A percentile compares a stretch with the other conserved stretches of the same genome.
These are phyloP conservation scores for Frankliniella intonsa DNA, from an alignment of 2,888 invertebrate species.

Conservation along the genomic window DNA sequence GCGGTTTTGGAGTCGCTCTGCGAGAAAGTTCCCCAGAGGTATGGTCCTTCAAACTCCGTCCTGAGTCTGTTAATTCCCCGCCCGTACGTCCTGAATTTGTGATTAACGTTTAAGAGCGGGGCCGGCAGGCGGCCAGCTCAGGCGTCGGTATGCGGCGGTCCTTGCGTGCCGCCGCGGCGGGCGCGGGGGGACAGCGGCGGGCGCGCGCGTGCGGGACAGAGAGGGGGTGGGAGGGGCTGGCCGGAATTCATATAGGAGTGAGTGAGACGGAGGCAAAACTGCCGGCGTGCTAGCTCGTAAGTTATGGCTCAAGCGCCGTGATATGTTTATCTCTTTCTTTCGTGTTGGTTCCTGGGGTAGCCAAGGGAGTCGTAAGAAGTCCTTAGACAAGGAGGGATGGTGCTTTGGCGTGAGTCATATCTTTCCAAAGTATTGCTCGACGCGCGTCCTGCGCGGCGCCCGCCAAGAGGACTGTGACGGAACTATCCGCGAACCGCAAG, in stretches of 20 bases:
- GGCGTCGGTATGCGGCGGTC: background rate
- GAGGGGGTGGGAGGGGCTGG: background rate
- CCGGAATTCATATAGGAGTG: too few species aligned
- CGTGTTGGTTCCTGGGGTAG: slow-evolving; percentile 3
- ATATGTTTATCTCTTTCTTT: slow-evolving; percentile 25
- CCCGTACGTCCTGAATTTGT: too few species aligned
- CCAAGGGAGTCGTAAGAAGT: background rate
- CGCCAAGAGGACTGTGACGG: background rate
- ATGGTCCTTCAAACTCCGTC: too few species aligned
- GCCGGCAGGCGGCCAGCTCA: background rate
- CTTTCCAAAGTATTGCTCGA: background rate
- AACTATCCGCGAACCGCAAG: too few species aligned
- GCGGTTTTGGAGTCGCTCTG: too few species aligned
- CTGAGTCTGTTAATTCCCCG: too few species aligned
- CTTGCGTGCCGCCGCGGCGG: background rate
- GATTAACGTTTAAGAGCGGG: background rate
- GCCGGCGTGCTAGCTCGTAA: background rate
- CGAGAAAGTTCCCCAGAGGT: too few species aligned
- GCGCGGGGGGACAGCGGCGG: background rate
- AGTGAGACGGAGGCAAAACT: too few species aligned
- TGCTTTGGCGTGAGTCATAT: slow-evolving; percentile 2
- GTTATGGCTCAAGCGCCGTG: slow-evolving; percentile 6
- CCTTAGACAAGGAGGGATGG: background rate
- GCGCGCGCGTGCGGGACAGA: background rate
- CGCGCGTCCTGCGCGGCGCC: background rate